Conservation (phyloP, 2,797 vertebrate species). For the Simalia tracyae region DNA sequence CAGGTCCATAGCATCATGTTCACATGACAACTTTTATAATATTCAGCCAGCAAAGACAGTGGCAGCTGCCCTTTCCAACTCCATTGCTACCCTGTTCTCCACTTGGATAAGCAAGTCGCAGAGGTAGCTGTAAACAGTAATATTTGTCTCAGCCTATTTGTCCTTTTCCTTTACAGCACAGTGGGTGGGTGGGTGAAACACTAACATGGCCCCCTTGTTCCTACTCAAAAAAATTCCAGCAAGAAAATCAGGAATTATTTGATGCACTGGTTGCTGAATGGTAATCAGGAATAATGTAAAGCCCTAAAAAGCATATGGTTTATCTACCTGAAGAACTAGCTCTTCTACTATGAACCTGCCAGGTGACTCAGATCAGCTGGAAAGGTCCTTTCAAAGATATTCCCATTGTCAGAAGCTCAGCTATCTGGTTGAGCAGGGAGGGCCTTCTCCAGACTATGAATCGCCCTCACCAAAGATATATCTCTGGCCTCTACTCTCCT, state of each 20-base stretch:
- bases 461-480: not conserved
- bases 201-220: not conserved
- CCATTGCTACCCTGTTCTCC: not conserved
- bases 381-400: not conserved
- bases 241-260: not conserved
- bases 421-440: not conserved
- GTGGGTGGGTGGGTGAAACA: not conserved
- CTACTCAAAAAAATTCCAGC: not conserved
- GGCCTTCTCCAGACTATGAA: not conserved
- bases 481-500: not conserved
- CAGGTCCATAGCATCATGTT: not conserved
- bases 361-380: not conserved
- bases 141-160: not conserved
- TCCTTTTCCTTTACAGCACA: not conserved
- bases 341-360: not conserved
- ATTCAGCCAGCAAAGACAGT: not conserved
- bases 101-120: not conserved
- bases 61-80: not conserved
- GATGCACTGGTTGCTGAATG: not conserved
- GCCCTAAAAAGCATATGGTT: not conserved
- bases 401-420: not conserved
- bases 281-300: not conserved
- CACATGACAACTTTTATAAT: not conserved
- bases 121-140: not conserved
- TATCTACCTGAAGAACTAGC: not conserved